Evolutionary conservation across 2,888 invertebrate species (phyloP).

Genomic region (Polymixis lichenea): DNA sequence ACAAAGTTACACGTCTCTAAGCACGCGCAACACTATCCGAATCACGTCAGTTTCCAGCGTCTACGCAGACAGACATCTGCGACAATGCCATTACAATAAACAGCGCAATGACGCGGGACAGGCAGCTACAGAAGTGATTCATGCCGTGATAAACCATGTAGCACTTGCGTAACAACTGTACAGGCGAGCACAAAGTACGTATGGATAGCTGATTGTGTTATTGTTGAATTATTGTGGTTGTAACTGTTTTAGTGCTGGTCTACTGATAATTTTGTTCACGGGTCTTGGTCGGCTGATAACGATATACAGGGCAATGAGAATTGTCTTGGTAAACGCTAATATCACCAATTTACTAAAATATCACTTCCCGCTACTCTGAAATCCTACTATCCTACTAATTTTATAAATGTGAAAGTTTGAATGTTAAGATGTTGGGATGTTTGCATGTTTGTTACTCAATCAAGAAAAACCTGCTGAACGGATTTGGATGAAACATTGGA

Average conservation of each 20-base stretch:
- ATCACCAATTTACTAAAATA: not conserved
- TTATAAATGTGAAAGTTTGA: no score
- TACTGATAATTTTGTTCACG: constrained; percentile 16
- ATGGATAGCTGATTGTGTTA: constrained; percentile 47
- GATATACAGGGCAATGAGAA: no score
- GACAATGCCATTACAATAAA: constrained; percentile 43
- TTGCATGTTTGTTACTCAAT: no score
- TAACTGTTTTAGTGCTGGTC: constrained; percentile 23
- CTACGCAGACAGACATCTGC: constrained; percentile 32
- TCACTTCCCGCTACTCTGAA: no score
- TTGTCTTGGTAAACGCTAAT: not conserved
- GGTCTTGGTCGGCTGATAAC: not conserved
- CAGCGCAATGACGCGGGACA: constrained; percentile 53
- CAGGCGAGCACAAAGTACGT: constrained; percentile 45
- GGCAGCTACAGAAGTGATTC: constrained; percentile 60
- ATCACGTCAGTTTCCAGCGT: constrained; percentile 35
- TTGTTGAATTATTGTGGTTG: constrained; percentile 36
- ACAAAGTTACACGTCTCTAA: not conserved
- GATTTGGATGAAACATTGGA: no score
- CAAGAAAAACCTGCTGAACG: no score
- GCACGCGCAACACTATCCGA: not conserved
- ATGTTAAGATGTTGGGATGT: no score
- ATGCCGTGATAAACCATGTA: constrained; percentile 61
- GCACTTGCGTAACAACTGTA: constrained; percentile 57
- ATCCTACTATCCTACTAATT: no score